Conservation (phyloP, 2,888 invertebrate species). For the Doris montereyensis region DNA sequence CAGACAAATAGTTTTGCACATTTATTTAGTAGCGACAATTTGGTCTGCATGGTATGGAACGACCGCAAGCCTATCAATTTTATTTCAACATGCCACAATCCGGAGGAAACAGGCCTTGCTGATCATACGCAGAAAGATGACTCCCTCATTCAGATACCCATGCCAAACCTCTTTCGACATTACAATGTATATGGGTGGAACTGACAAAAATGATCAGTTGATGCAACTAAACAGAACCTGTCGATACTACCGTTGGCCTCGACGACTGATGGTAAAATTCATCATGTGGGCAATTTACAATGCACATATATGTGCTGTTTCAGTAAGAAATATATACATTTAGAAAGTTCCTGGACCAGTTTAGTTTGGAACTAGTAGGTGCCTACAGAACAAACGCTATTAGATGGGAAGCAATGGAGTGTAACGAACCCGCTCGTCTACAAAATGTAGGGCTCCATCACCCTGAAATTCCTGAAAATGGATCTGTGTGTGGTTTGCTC, state of each 20-base stretch:
- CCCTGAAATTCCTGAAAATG: slow-evolving; percentile 30
- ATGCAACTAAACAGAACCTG: slow-evolving; percentile 15
- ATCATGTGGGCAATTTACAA: slow-evolving; percentile 21
- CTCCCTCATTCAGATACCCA: not conserved
- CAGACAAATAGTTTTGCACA: no score
- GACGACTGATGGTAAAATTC: slow-evolving; percentile 13
- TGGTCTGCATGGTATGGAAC: slow-evolving; percentile 40
- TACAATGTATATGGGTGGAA: slow-evolving; percentile 46
- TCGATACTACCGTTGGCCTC: slow-evolving; percentile 13
- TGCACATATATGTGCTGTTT: not conserved
- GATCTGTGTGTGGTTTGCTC: slow-evolving; percentile 39
- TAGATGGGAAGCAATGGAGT: slow-evolving; percentile 18
- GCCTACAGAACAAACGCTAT: slow-evolving; percentile 7
- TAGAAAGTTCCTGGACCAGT: slow-evolving; percentile 29
- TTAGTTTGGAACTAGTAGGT: slow-evolving; percentile 31
- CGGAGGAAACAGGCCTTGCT: slow-evolving; percentile 15
- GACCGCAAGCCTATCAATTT: slow-evolving; percentile 44
- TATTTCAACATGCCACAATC: slow-evolving; percentile 33
- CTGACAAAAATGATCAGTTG: slow-evolving; percentile 43
- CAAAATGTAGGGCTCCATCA: slow-evolving; percentile 36
- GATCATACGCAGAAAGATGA: slow-evolving; percentile 30
- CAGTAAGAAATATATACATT: slow-evolving; percentile 13
- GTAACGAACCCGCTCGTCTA: not conserved
- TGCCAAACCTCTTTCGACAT: slow-evolving; percentile 33
- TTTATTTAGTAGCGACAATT: slow-evolving; percentile 20